A percentile compares a stretch with the other conserved stretches of the same genome.
phyloP scores from a whole-genome alignment of 2,888 invertebrate species.

The Tenodera sinensis region DNA sequence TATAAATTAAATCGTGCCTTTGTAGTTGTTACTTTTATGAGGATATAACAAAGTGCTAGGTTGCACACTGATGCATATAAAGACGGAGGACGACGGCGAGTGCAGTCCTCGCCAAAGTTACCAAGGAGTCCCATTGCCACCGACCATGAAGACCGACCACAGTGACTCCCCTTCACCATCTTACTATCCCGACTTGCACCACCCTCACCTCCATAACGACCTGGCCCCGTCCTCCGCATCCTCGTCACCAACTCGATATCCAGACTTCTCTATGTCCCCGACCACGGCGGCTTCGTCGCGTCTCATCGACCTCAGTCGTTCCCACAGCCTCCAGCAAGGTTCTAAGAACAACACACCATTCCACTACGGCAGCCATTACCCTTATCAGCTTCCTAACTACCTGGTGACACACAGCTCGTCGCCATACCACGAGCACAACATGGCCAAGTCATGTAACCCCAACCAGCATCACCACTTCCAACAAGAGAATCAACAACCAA shows the following conservation, averaged over 20 bases:
- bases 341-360: neutral
- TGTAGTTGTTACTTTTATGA: too few species aligned
- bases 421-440: neutral
- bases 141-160: neutral
- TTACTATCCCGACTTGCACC: neutral
- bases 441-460: neutral
- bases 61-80: neutral
- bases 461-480: neutral
- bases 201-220: neutral
- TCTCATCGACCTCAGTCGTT: slow-evolving; percentile 13
- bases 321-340: neutral
- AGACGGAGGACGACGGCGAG: slow-evolving; percentile 2
- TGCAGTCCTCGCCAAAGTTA: neutral
- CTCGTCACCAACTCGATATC: neutral
- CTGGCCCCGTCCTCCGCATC: neutral
- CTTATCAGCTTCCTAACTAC: neutral
- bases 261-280: neutral
- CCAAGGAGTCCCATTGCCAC: neutral
- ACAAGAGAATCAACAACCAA: neutral
- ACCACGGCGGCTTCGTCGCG: neutral
- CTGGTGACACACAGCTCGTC: neutral
- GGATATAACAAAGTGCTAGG: too few species aligned
- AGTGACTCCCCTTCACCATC: neutral
- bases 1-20: too few species aligned
- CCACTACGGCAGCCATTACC: neutral